Conservation (phyloP, 2,797 vertebrate genomes). For the Stomatorhinus walkeri region DNA sequence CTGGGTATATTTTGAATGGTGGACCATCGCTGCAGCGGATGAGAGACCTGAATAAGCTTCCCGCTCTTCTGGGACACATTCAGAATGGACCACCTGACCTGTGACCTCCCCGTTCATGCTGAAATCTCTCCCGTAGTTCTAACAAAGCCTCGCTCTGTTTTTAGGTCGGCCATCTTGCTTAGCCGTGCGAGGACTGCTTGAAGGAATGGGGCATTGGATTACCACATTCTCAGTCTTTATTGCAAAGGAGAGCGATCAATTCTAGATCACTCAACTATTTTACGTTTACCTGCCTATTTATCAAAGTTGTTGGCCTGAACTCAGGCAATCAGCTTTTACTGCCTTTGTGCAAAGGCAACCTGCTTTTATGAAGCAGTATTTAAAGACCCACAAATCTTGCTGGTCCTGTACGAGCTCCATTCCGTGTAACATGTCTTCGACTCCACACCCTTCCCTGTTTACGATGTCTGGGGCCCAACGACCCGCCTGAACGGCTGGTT, state of each 20-base stretch:
- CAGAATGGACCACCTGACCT: background rate
- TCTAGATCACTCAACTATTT: constrained; percentile 6
- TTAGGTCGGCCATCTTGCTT: background rate
- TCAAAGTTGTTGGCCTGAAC: background rate
- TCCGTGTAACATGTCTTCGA: background rate
- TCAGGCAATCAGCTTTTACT: background rate
- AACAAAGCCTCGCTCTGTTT: constrained; percentile 13
- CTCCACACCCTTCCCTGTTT: background rate
- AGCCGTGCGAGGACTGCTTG: background rate
- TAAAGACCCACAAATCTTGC: constrained; percentile 5
- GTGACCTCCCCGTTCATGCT: background rate
- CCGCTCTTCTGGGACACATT: background rate
- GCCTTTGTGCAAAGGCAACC: background rate
- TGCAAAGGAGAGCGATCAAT: background rate
- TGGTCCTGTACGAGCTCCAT: background rate
- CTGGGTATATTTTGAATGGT: background rate
- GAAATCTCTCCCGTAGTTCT: constrained; percentile 10
- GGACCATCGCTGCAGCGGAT: background rate
- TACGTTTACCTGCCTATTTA: background rate
- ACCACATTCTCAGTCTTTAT: background rate
- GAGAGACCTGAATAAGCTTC: background rate
- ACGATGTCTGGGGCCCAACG: background rate
- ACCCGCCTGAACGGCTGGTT: background rate
- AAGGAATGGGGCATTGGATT: background rate
- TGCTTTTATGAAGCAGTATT: background rate